phyloP scores from a whole-genome alignment of 2,113 vertebrate species.

The Galeopterus variegatus region DNA sequence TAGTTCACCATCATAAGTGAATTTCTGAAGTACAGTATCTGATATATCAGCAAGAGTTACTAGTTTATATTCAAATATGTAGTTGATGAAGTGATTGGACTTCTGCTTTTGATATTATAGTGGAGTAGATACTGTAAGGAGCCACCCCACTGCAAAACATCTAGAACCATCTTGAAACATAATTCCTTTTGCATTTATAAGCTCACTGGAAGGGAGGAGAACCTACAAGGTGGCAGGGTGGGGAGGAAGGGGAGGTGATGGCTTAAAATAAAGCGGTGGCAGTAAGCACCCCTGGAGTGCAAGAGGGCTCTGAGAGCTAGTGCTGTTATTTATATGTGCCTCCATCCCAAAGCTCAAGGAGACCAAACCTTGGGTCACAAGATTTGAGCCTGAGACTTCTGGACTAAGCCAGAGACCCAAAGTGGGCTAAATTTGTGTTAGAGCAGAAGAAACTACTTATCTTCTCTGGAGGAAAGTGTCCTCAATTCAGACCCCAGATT shows the following conservation, averaged over 20 bases:
- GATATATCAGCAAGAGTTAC: neutral
- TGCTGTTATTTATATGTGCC: neutral
- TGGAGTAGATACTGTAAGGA: neutral
- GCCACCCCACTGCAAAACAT: neutral
- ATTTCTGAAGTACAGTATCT: neutral
- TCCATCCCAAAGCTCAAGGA: neutral
- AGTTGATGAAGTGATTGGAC: neutral
- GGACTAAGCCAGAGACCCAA: neutral
- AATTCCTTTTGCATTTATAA: slow-evolving; percentile 11
- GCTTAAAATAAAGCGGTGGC: neutral
- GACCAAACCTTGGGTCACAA: neutral
- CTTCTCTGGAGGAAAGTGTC: neutral
- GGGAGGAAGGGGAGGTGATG: neutral
- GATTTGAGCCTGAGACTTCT: neutral
- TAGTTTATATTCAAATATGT: neutral
- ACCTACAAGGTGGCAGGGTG: neutral
- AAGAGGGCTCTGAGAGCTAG: neutral
- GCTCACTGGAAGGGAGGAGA: neutral
- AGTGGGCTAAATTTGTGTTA: neutral
- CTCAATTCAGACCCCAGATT: neutral
- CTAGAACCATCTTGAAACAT: neutral
- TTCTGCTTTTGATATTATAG: neutral
- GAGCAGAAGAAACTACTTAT: neutral
- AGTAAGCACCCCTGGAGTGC: neutral
- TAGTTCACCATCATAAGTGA: neutral